Evolutionary conservation across 2,888 invertebrate species (phyloP).

Genomic region (Lepidochitona cinerea): DNA sequence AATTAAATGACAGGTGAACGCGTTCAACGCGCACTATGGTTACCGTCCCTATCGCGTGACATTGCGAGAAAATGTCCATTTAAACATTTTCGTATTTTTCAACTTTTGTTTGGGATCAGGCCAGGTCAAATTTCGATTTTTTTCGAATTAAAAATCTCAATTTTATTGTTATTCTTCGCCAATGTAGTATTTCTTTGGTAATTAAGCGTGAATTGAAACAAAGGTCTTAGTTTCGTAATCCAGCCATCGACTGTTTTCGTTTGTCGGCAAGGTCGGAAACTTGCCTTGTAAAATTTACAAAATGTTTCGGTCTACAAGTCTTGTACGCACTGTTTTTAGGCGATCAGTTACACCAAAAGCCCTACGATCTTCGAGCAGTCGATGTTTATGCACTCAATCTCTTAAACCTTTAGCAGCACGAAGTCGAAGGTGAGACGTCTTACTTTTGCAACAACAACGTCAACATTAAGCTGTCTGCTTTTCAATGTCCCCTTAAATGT

Average conservation of each 20-base stretch:
- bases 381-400: neutral
- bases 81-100: no score
- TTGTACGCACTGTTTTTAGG: neutral
- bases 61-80: no score
- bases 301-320: slow-evolving; percentile 5
- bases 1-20: no score
- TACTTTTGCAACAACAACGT: neutral
- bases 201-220: no score
- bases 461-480: neutral
- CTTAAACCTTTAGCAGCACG: neutral
- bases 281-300: neutral
- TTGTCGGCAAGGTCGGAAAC: neutral
- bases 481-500: neutral
- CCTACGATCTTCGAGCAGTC: neutral
- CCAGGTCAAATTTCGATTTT: no score
- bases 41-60: no score
- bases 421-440: neutral
- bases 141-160: no score
- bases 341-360: neutral
- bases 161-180: no score
- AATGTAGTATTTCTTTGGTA: no score
- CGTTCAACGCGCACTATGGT: no score
- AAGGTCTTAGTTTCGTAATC: neutral
- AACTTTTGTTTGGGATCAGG: no score
- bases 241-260: neutral